Conservation (phyloP, 2,797 vertebrate genomes). For the Amazona finschi region DNA sequence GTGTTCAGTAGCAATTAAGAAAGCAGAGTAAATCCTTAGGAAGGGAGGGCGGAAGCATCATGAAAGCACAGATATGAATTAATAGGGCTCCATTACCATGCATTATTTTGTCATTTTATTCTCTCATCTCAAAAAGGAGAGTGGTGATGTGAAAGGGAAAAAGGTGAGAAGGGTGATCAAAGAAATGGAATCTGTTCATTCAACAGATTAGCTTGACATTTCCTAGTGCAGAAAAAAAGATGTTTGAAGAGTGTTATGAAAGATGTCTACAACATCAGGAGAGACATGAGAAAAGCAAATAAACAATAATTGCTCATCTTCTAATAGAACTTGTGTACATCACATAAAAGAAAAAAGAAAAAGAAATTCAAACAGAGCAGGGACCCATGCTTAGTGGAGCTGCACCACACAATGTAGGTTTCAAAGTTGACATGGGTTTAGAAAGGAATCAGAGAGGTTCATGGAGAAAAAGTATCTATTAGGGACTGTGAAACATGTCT, state of each 20-base stretch:
- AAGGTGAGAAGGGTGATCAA: rapidly evolving
- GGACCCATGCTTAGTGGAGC: background rate
- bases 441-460: background rate
- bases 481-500: background rate
- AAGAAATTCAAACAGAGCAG: background rate
- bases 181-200: background rate
- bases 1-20: background rate
- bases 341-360: background rate
- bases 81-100: background rate
- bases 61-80: background rate
- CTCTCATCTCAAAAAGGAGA: background rate
- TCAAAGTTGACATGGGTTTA: background rate
- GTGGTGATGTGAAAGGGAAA: background rate
- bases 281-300: background rate
- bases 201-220: background rate
- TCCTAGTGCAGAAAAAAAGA: background rate
- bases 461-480: background rate
- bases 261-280: background rate
- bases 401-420: background rate
- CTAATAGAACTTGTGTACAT: background rate
- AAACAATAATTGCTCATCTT: background rate
- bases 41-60: rapidly evolving
- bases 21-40: background rate
- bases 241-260: background rate
- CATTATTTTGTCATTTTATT: background rate